Evolutionary conservation across 2,888 invertebrate genomes (phyloP), one percentile per base, ranked within the genome.

Genomic region (Odontocolon sp.): DNA sequence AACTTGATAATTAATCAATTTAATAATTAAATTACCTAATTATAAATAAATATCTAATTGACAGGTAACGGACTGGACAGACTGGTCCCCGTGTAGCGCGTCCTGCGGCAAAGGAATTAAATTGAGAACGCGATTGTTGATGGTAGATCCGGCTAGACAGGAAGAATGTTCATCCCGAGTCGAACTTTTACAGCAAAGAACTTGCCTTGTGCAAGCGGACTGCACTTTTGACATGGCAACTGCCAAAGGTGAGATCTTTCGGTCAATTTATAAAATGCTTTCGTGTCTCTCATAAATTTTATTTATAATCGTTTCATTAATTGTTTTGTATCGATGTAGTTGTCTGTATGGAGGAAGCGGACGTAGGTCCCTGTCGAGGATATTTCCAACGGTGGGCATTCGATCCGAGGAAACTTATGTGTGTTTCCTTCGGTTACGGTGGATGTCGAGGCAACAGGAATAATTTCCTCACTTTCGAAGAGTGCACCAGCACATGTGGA

Each of bases 61-160:
- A 61, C 47, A 96, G 71, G 95, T 96, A n/a, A 95, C 95, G 0
- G 94, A 94, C 59, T 98, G 98, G 98, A 94, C 96, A 69, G 95
- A 95, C 81, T 98, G 98, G 98, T 96, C 97, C 68, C 95, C 97
- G 0, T 98, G 98, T 91, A 95, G 96, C 59, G 96, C 95, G 0
- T 94, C 96, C 4, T 98, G 98, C 88, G 98, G 97, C 0, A 93
- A 94, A 86, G 98, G 98, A 0, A 93, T 95, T 11, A 92, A 93
- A 76, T 90, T 94, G 69, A 93, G 97, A 64, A 95, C 95, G 36
- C 93, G 98, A 3, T 92, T 96, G 79, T 86, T 94, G 14, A 87
- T 94, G 72, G 94, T 95, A 59, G 94, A 94, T 52, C 93, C 94
- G 1, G 94, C 92, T 8, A 88, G 92, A 16, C 94, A 94, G 86